Evolutionary conservation across 2,797 vertebrate species (phyloP).

Genomic region (Crax fasciolata): DNA sequence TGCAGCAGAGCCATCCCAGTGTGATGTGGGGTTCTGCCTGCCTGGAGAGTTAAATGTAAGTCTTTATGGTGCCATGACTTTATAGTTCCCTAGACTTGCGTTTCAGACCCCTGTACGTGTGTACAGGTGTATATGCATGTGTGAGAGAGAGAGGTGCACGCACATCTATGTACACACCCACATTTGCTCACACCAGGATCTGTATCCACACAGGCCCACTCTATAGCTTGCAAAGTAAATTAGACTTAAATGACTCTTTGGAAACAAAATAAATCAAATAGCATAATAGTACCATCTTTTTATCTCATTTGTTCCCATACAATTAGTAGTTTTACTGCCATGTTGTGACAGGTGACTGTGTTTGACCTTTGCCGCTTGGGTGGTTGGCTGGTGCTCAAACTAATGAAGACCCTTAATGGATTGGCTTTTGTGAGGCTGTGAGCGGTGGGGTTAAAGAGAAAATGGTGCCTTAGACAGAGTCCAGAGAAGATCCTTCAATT

Average conservation of each 20-base stretch:
- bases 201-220: slow-evolving; percentile 53
- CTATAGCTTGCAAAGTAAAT: slow-evolving; percentile 81
- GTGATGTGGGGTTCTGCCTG: not conserved
- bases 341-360: slow-evolving; percentile 87
- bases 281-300: slow-evolving; percentile 85
- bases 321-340: slow-evolving; percentile 87
- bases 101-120: not conserved
- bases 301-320: slow-evolving; percentile 86
- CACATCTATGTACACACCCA: not conserved
- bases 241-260: slow-evolving; percentile 85
- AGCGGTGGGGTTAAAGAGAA: slow-evolving; percentile 82
- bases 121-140: not conserved
- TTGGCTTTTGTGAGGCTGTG: slow-evolving; percentile 82
- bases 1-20: not conserved
- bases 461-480: slow-evolving; percentile 82
- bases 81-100: not conserved
- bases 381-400: slow-evolving; percentile 85
- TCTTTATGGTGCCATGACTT: not conserved
- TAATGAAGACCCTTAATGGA: slow-evolving; percentile 87
- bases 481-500: slow-evolving; percentile 86
- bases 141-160: not conserved
- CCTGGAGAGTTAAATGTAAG: not conserved
- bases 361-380: slow-evolving; percentile 87
- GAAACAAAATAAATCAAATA: slow-evolving; percentile 86
- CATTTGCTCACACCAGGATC: not conserved